Conservation (phyloP, 2,113 vertebrate species). For the Pterocles orientalis region DNA sequence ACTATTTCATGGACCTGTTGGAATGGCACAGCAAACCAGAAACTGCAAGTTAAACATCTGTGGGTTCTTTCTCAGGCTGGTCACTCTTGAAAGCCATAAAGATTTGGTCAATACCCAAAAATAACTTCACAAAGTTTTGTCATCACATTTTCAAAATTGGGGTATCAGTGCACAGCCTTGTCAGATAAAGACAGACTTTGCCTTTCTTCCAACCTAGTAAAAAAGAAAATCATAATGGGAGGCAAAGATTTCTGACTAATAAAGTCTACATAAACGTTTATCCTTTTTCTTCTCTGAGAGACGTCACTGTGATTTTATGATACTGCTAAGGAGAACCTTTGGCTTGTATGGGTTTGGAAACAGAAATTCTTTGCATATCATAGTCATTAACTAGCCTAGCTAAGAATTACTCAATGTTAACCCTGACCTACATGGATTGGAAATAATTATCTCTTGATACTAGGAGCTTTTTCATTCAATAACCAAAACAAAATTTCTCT, state of each 20-base stretch:
- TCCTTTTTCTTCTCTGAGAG: not conserved
- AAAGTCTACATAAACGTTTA: not conserved
- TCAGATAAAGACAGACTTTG: not conserved
- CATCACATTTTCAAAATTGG: not conserved
- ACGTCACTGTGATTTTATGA: slow-evolving; percentile 40
- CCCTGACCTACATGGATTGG: not conserved
- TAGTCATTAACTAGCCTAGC: slow-evolving; percentile 34
- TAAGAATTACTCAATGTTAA: slow-evolving; percentile 44
- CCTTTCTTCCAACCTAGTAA: not conserved
- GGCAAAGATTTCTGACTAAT: not conserved
- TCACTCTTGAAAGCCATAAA: not conserved
- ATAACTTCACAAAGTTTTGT: not conserved
- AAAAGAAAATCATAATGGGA: not conserved
- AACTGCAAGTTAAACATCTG: not conserved
- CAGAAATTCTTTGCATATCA: slow-evolving; percentile 57
- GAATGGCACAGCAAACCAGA: not conserved
- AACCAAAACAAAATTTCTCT: not conserved
- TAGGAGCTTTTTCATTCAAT: slow-evolving; percentile 1
- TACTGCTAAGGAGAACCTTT: slow-evolving; percentile 40
- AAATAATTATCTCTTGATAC: slow-evolving; percentile 13
- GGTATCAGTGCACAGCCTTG: not conserved
- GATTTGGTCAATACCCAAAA: not conserved
- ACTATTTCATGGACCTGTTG: not conserved
- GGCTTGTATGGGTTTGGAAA: slow-evolving; percentile 41
- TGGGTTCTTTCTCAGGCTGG: not conserved